Evolutionary conservation across 2,797 vertebrate genomes (phyloP), one percentile per base, ranked within the genome.

Genomic region (Picus viridis): DNA sequence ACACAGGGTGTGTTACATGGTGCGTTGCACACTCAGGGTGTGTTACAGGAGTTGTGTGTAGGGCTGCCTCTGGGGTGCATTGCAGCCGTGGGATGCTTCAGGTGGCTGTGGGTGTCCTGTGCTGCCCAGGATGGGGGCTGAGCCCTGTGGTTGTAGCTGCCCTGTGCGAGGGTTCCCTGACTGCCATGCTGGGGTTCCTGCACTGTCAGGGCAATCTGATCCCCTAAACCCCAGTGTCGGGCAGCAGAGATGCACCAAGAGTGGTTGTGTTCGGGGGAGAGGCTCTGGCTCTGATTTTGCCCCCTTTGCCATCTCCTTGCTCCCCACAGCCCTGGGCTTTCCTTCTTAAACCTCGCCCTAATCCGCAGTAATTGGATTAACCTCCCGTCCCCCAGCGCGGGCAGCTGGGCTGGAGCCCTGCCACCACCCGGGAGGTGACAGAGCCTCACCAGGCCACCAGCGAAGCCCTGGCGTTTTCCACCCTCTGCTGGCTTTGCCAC

Each of bases 351-450:
- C 64, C 83, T 67, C 18, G 2, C 5, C 19, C 70, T 92, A 86
- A 89, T 82, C 88, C 90, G 83, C 43, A 71, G 23, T 92, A 96
- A 92, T 95, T 91, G 94, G 94, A 96, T 96, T 94, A 91, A 96
- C 89, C 87, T 90, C 79, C 45, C 1, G 4, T 54, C 56, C 34
- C 36, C 54, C 57, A 0, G 87, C 16, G 36, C 2, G 30, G 85
- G 89, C 87, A 73, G 84, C 92, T 65, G 72, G 87, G 87, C 83
- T 29, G 7, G 83, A 73, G 84, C 43, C 20, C 6, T 7, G 80
- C 62, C 84, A 54, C 58, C 1, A 0, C 77, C 88, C 6, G 32
- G 68, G 86, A 54, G 80, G 89, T 85, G 93, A 77, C 91, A 53
- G 34, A 73, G 49, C 57, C 71, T 43, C 59, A 9, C 6, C 4